phyloP scores from a whole-genome alignment of 1,140 invertebrate species.

The Diorhabda sublineata region DNA sequence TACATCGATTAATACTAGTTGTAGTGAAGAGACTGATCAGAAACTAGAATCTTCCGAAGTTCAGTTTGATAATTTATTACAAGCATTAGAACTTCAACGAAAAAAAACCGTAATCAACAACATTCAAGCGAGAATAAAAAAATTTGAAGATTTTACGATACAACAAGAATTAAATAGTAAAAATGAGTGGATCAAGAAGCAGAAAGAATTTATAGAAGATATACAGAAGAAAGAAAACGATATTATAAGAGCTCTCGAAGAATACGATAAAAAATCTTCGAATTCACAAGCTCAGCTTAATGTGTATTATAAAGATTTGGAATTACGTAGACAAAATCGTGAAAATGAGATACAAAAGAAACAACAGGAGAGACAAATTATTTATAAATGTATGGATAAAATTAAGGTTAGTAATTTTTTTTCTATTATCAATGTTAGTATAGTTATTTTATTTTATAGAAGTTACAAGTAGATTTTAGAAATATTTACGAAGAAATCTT shows the following conservation, averaged over 20 bases:
- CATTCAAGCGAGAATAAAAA: constrained; percentile 27
- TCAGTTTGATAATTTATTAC: constrained; percentile 30
- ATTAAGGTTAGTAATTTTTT: constrained; percentile 27
- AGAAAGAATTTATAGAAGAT: constrained; percentile 41
- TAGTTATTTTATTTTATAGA: constrained; percentile 12
- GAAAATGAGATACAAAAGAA: constrained; percentile 47
- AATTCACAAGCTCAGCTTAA: constrained; percentile 40
- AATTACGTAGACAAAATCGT: constrained; percentile 42
- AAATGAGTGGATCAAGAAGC: constrained; percentile 42
- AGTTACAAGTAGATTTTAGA: constrained; percentile 40
- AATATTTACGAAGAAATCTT: constrained; percentile 45
- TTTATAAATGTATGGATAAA: constrained; percentile 42
- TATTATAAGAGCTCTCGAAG: constrained; percentile 40
- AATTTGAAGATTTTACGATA: constrained; percentile 35
- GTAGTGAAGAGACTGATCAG: constrained; percentile 15
- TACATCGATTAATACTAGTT: not conserved
- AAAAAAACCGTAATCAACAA: constrained; percentile 36
- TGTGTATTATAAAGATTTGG: constrained; percentile 44
- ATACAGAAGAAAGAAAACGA: constrained; percentile 37
- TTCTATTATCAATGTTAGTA: not conserved
- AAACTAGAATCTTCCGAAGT: not conserved
- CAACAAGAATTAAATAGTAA: constrained; percentile 25
- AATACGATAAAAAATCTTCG: constrained; percentile 43
- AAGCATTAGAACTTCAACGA: constrained; percentile 37
- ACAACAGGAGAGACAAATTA: constrained; percentile 44